Evolutionary conservation across 2,113 vertebrate genomes (phyloP).

Genomic region (Saguinus imperator): DNA sequence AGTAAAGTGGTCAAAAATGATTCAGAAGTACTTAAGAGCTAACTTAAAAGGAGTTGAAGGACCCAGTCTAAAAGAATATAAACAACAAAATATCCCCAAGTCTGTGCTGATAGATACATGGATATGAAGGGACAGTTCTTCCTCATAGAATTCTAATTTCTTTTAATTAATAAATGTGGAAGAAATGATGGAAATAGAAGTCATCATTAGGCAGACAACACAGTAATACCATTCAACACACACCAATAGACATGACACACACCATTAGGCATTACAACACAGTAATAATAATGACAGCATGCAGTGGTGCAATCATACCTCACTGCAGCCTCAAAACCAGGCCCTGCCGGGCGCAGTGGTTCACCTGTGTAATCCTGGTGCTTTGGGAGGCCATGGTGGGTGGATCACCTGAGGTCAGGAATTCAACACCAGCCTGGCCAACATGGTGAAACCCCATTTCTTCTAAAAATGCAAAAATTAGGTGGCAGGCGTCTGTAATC

Average conservation of each 20-base stretch:
- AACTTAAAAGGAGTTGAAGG: background rate
- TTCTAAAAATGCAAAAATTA: no score
- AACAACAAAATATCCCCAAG: background rate
- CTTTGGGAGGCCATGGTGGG: no score
- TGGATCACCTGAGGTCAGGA: no score
- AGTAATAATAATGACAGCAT: background rate
- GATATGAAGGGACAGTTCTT: background rate
- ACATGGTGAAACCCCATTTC: no score
- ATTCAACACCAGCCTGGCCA: no score
- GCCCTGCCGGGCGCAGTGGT: no score
- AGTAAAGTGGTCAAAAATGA: background rate
- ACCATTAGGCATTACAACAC: background rate
- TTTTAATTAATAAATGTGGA: background rate
- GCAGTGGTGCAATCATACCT: background rate
- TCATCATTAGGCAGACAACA: background rate
- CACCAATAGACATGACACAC: no score
- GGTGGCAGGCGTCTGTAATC: no score
- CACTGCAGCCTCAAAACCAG: background rate
- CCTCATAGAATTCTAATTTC: background rate
- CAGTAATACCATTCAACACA: background rate
- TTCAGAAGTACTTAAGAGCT: background rate
- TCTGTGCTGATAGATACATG: background rate
- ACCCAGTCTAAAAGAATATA: background rate
- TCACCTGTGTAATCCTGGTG: no score
- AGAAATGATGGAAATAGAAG: background rate